Percentiles rank a stretch among this genome's conserved stretches.
Evolutionary conservation across 2,888 invertebrate genomes (phyloP).

Genomic region (Drosophila meridiana): DNA sequence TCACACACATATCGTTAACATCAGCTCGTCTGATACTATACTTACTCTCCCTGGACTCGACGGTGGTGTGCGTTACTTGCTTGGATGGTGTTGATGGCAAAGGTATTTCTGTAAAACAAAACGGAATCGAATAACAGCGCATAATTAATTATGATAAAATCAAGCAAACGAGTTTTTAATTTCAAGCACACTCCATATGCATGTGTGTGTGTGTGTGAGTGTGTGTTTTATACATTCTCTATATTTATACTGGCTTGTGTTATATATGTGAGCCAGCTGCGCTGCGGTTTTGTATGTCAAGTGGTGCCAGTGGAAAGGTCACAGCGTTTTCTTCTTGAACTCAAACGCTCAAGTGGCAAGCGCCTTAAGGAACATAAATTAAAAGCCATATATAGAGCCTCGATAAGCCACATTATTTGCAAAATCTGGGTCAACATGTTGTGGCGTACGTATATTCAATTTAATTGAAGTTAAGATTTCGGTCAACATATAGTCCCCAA

Average conservation of each 20-base stretch:
- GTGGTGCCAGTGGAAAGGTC: conserved; percentile 48
- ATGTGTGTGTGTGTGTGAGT: conserved; percentile 3
- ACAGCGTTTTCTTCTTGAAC: conserved; percentile 18
- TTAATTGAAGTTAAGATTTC: conserved; percentile 17
- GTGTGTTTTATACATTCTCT: conserved; percentile 7
- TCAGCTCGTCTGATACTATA: conserved; percentile 66
- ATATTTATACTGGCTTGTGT: not conserved
- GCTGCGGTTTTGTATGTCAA: conserved; percentile 60
- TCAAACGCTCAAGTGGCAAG: conserved; percentile 49
- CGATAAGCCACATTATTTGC: conserved; percentile 40
- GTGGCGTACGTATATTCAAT: not conserved
- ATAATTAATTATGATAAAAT: conserved; percentile 76
- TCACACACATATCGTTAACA: conserved; percentile 28
- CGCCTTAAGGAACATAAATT: conserved; percentile 33
- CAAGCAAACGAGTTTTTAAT: conserved; percentile 60
- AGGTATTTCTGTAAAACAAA: conserved; percentile 90
- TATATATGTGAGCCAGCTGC: conserved; percentile 7
- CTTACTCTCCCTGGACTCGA: conserved; percentile 85
- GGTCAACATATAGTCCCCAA: not conserved
- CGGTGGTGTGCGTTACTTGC: conserved; percentile 86
- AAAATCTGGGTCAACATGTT: conserved; percentile 44
- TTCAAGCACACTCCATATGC: conserved; percentile 32
- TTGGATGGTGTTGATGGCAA: conserved; percentile 93
- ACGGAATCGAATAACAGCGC: conserved; percentile 63
- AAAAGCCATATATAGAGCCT: conserved; percentile 11